These are phyloP conservation scores for Paramisgurnus dabryanus DNA, from an alignment of 2,113 vertebrate genomes.

Conservation along the genomic window DNA sequence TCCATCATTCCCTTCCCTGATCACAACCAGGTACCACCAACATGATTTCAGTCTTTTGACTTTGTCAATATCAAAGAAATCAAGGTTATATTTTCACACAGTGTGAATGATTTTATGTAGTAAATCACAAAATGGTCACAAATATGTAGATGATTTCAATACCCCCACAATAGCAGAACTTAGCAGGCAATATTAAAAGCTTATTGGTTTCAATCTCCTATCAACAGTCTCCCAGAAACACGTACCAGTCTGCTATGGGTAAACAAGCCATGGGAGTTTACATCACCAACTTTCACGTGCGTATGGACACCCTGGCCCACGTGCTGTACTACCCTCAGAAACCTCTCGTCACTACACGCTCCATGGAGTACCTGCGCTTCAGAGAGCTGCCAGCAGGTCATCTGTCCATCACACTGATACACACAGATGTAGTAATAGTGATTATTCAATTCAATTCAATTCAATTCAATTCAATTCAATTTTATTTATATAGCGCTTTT, in stretches of 20 bases:
- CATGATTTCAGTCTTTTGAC: not conserved
- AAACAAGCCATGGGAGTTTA: slow-evolving; percentile 99
- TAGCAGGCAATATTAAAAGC: too few relatives aligned
- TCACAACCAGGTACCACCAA: slow-evolving; percentile 89
- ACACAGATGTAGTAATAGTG: not conserved
- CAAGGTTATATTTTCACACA: too few relatives aligned
- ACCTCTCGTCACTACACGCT: slow-evolving; percentile 93
- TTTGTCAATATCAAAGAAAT: too few relatives aligned
- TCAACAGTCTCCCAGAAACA: slow-evolving; percentile 94
- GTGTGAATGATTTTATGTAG: too few relatives aligned
- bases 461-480: too few relatives aligned
- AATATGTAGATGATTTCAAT: too few relatives aligned
- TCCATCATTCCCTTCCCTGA: slow-evolving; percentile 99
- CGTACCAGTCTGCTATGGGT: slow-evolving; percentile 98
- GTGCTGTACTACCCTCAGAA: slow-evolving; percentile 98
- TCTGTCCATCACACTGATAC: not conserved
- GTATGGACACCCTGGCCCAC: slow-evolving; percentile 96
- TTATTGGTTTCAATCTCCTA: not conserved
- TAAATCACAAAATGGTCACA: too few relatives aligned
- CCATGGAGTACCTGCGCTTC: slow-evolving; percentile 97
- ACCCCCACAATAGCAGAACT: too few relatives aligned
- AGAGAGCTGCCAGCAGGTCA: slow-evolving; percentile 94
- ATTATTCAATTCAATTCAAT: too few relatives aligned
- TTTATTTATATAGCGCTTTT: too few relatives aligned
- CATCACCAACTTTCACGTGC: slow-evolving; percentile 98